These are phyloP conservation scores for Manduca sexta DNA, from an alignment of 1,140 invertebrate species.

Conservation along the genomic window DNA sequence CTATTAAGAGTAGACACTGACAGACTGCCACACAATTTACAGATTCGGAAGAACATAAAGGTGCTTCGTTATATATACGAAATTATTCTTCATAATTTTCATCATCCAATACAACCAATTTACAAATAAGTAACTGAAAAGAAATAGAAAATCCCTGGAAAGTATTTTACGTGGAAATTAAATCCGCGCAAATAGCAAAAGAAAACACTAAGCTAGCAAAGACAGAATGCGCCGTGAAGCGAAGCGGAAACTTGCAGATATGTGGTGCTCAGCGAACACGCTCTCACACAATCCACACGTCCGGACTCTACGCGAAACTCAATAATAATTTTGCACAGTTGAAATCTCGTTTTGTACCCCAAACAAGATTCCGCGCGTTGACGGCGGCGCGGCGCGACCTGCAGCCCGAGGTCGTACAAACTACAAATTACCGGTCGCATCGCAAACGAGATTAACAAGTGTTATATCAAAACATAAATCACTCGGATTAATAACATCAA, in stretches of 20 bases:
- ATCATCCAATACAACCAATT: not conserved
- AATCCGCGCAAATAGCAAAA: slow-evolving; percentile 4
- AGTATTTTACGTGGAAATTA: slow-evolving; percentile 19
- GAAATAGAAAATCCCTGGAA: not conserved
- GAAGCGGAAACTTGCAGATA: slow-evolving; percentile 34
- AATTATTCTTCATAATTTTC: too few relatives aligned
- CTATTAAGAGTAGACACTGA: too few relatives aligned
- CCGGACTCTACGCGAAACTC: slow-evolving; percentile 1
- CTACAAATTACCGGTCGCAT: too few relatives aligned
- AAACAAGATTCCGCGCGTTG: too few relatives aligned
- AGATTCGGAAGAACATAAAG: too few relatives aligned
- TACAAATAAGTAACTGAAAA: not conserved
- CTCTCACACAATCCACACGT: slow-evolving; percentile 11
- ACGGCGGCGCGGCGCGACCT: too few relatives aligned
- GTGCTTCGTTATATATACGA: too few relatives aligned
- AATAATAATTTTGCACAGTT: slow-evolving; percentile 5
- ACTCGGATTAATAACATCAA: slow-evolving; percentile 17
- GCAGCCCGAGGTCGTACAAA: too few relatives aligned
- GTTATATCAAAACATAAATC: slow-evolving; percentile 7
- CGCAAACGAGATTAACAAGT: slow-evolving; percentile 1
- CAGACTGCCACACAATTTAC: too few relatives aligned
- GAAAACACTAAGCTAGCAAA: slow-evolving; percentile 16
- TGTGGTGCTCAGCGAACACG: not conserved
- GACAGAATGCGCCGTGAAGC: slow-evolving; percentile 17
- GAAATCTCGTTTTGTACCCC: slow-evolving; percentile 2